Conservation (phyloP, 2,113 vertebrate genomes). For the Cyphomyrus plagiostoma region DNA sequence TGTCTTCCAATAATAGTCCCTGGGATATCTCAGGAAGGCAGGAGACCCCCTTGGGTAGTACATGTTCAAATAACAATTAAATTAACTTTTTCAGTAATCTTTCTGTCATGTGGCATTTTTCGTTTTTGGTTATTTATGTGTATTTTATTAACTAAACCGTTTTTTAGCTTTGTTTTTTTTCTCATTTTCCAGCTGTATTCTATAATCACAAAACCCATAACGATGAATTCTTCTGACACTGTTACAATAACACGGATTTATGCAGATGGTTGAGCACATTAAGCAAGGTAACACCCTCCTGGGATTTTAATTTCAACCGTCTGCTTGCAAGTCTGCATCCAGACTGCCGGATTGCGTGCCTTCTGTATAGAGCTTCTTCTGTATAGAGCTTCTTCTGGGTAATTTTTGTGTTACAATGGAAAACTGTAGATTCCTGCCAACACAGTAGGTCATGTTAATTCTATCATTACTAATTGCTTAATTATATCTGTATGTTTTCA, state of each 20-base stretch:
- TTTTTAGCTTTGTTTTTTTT: background rate
- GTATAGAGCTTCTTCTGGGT: background rate
- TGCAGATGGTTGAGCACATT: background rate
- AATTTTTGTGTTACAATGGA: background rate
- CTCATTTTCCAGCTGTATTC: background rate
- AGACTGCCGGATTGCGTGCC: background rate
- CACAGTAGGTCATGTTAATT: background rate
- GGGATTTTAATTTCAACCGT: background rate
- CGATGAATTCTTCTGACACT: background rate
- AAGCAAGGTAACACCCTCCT: background rate
- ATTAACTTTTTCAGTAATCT: background rate
- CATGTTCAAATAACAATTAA: background rate
- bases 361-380: background rate
- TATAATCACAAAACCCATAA: background rate
- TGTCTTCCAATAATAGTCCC: background rate
- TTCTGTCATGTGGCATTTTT: background rate
- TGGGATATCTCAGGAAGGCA: background rate
- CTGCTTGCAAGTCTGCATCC: background rate
- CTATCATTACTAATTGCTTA: background rate
- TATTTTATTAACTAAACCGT: background rate
- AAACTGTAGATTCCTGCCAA: background rate
- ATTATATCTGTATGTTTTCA: background rate
- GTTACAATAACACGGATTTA: background rate
- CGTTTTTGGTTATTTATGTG: background rate
- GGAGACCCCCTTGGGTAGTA: background rate